Percentiles rank a stretch among this genome's conserved stretches.
Evolutionary conservation across 2,888 invertebrate species (phyloP).

Genomic region (Ligdia adustata): DNA sequence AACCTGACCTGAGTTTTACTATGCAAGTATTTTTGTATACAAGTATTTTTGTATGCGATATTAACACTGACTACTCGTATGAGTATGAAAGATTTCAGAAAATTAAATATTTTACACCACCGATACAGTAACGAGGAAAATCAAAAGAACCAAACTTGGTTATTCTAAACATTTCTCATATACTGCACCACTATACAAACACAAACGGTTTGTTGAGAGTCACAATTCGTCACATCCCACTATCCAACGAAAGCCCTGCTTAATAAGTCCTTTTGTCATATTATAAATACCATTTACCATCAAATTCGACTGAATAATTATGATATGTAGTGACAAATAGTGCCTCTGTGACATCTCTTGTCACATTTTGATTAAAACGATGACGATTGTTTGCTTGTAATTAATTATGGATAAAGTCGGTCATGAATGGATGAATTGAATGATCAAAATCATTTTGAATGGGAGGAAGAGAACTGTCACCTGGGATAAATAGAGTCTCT

Average conservation of each 20-base stretch:
- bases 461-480: conserved; percentile 13
- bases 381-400: conserved; percentile 25
- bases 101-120: too few species aligned
- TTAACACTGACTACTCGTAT: too few species aligned
- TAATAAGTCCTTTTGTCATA: conserved; percentile 53
- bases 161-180: conserved; percentile 21
- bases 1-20: too few species aligned
- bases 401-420: conserved; percentile 24
- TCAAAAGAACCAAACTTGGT: too few species aligned
- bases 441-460: conserved; percentile 20
- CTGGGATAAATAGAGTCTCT: conserved; percentile 7
- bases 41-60: too few species aligned
- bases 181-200: conserved; percentile 37
- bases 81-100: too few species aligned
- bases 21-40: too few species aligned
- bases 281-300: conserved; percentile 64
- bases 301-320: conserved; percentile 22
- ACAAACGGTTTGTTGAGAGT: conserved; percentile 51
- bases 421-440: conserved; percentile 21
- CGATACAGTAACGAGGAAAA: too few species aligned
- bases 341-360: conserved; percentile 16
- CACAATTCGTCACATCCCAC: conserved; percentile 60
- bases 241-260: conserved; percentile 44
- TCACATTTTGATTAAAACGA: conserved; percentile 23
- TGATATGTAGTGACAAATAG: conserved; percentile 29